phyloP scores from a whole-genome alignment of 2,113 vertebrate genomes.

The Bothrops jararaca region DNA sequence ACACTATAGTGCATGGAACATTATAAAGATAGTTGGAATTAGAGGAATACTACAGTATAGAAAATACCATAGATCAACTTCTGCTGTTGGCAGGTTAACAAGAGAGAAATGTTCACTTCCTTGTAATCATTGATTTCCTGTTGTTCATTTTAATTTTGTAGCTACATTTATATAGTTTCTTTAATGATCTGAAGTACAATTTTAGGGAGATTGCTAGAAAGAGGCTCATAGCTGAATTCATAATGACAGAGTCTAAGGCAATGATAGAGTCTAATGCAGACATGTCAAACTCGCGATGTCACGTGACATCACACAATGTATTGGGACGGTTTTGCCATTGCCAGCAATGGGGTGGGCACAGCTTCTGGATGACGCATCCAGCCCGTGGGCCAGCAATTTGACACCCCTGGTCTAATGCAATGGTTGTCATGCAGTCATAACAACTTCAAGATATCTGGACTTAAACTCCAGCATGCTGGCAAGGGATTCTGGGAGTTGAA shows the following conservation, averaged over 20 bases:
- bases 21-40: not conserved
- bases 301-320: too few species aligned
- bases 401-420: not conserved
- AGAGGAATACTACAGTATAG: not conserved
- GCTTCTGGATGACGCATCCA: too few species aligned
- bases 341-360: too few species aligned
- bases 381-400: too few species aligned
- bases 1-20: constrained; percentile 12
- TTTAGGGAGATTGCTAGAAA: not conserved
- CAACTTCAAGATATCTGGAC: not conserved
- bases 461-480: not conserved
- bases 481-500: not conserved
- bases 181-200: constrained; percentile 25
- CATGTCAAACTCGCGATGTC: too few species aligned
- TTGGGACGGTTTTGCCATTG: too few species aligned
- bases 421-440: not conserved
- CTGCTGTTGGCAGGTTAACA: not conserved
- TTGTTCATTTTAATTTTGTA: constrained; percentile 39
- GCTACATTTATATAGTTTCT: constrained; percentile 42
- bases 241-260: not conserved
- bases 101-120: not conserved
- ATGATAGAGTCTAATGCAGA: too few species aligned
- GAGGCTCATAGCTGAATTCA: not conserved
- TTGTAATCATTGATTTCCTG: not conserved
- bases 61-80: not conserved